These are phyloP conservation scores for Sceloporus undulatus DNA, from an alignment of 2,113 vertebrate species.

Conservation along the genomic window DNA sequence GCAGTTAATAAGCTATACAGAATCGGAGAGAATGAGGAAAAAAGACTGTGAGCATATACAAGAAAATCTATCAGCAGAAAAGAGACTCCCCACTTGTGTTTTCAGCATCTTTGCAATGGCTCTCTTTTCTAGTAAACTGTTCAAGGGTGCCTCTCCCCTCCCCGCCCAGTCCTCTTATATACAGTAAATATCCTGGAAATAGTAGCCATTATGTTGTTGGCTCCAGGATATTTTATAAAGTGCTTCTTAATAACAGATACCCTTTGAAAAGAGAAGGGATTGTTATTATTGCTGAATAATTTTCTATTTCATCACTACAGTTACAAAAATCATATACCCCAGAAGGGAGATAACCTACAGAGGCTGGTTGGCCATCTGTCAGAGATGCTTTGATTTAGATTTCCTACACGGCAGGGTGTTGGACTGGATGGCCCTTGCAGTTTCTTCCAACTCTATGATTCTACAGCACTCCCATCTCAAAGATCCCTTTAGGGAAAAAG, in stretches of 20 bases:
- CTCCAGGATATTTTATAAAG: not conserved
- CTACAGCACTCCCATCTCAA: too few relatives aligned
- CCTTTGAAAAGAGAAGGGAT: not conserved
- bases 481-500: not conserved
- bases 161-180: conserved; percentile 54
- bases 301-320: too few relatives aligned
- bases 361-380: too few relatives aligned
- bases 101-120: conserved; percentile 56
- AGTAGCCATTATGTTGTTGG: not conserved
- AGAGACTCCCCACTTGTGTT: conserved; percentile 62
- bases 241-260: not conserved
- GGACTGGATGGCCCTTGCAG: too few relatives aligned
- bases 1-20: conserved; percentile 82
- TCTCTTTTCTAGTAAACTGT: conserved; percentile 56
- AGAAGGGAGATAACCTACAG: not conserved
- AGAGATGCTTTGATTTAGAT: too few relatives aligned
- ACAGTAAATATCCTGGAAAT: conserved; percentile 47
- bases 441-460: too few relatives aligned
- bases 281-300: not conserved
- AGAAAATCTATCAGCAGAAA: conserved; percentile 64
- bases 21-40: conserved; percentile 59
- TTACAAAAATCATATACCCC: not conserved
- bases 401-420: too few relatives aligned
- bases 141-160: not conserved
- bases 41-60: conserved; percentile 45